phyloP scores from a whole-genome alignment of 1,140 invertebrate species.

The Drosophila azteca region DNA sequence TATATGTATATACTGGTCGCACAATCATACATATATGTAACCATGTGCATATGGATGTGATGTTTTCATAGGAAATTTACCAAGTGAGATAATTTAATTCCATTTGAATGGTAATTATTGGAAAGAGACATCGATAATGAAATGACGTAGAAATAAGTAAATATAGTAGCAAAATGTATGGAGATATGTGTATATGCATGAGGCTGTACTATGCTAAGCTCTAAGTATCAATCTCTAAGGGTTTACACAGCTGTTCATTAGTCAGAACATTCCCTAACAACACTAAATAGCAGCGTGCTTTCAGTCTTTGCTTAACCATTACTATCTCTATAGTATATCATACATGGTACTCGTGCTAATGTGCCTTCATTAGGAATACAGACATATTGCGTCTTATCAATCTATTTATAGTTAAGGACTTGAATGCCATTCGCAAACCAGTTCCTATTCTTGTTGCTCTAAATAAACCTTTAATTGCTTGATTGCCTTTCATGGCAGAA shows the following conservation, averaged over 20 bases:
- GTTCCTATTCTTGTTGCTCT: neutral
- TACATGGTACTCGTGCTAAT: too few relatives aligned
- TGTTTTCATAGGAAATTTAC: constrained; percentile 3
- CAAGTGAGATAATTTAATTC: constrained; percentile 31
- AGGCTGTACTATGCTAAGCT: too few relatives aligned
- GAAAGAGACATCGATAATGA: constrained; percentile 15
- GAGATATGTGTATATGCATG: neutral
- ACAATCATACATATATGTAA: neutral
- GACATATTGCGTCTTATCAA: neutral
- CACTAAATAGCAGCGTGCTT: neutral
- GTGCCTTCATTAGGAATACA: too few relatives aligned
- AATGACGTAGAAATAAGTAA: constrained; percentile 7
- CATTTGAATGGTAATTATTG: constrained; percentile 25
- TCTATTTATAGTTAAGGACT: neutral
- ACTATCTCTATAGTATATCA: neutral
- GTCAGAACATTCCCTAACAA: neutral
- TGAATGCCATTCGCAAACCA: neutral
- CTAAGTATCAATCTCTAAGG: too few relatives aligned
- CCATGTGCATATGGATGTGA: neutral
- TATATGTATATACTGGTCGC: constrained; percentile 4
- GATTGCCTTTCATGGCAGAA: constrained; percentile 2
- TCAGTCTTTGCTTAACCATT: neutral
- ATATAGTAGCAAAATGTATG: neutral
- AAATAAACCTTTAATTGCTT: constrained; percentile 9
- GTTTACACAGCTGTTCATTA: constrained; percentile 23